phyloP scores from a whole-genome alignment of 2,888 invertebrate species.

The Cheilosia soror region DNA sequence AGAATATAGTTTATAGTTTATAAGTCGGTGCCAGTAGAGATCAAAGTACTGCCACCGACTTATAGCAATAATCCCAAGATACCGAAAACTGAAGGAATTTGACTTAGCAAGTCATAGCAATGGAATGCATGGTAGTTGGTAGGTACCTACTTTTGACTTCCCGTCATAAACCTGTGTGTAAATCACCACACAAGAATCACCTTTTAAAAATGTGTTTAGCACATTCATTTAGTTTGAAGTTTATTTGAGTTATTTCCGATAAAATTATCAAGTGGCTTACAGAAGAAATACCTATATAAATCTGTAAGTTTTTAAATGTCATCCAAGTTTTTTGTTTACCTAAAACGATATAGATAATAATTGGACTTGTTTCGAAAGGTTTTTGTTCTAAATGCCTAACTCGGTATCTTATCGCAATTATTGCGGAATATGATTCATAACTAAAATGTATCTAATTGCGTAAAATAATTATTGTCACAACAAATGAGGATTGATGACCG shows the following conservation, averaged over 20 bases:
- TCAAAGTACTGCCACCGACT: too few relatives aligned
- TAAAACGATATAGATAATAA: constrained; percentile 8
- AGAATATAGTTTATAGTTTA: too few relatives aligned
- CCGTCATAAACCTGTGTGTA: not conserved
- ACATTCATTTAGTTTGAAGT: constrained; percentile 6
- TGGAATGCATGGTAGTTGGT: not conserved
- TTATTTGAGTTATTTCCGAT: constrained; percentile 3
- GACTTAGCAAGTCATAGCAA: not conserved
- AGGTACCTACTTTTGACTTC: not conserved
- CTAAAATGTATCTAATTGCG: not conserved
- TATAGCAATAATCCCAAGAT: not conserved
- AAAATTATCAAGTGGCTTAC: constrained; percentile 8
- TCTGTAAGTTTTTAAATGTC: not conserved
- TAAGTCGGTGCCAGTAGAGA: too few relatives aligned
- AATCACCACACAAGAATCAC: not conserved
- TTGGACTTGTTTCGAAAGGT: not conserved
- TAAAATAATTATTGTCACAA: constrained; percentile 3
- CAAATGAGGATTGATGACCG: constrained; percentile 16
- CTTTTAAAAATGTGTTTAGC: not conserved
- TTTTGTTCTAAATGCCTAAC: not conserved
- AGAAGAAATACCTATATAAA: not conserved
- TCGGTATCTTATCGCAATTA: constrained; percentile 24
- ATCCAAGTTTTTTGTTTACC: constrained; percentile 16
- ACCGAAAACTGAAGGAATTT: not conserved
- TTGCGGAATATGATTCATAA: constrained; percentile 25